Evolutionary conservation across 1,140 invertebrate genomes (phyloP), one percentile per base, ranked within the genome.

Genomic region (Hydropsyche tenuis): DNA sequence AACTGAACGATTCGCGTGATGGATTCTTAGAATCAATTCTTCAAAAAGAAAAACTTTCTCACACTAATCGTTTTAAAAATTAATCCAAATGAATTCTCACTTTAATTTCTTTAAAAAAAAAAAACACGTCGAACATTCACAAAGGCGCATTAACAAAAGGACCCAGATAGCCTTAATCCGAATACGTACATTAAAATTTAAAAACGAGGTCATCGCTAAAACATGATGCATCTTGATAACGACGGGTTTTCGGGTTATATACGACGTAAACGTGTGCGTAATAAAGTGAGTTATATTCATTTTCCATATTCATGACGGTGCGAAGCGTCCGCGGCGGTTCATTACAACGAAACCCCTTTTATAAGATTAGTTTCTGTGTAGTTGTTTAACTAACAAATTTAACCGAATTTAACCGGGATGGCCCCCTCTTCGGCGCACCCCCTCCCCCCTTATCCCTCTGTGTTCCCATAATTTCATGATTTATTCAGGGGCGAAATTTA

Each of bases 361-460:
- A 60, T 60, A 60, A 60, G 56, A 60, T 60, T 60, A 60, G 56
- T 60, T 60, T 60, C 56, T 60, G 56, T 60, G 56, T 60, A 60
- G 56, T 60, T 60, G 56, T 60, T 60, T 60, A 60, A 60, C 56
- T 60, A 60, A 60, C 56, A 60, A 60, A 60, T 60, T 60, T 60
- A 60, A 20, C 23, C 56, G 30, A 37, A 37, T 37, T 37, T 37
- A 37, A 9, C 30, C 30, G 30, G 9, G 30, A 9, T 4, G 23
- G 51, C 51, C 16, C 16, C 20, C 51, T 12, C 5, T 12, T 5
- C 37, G 12, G 37, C 5, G 12, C 37, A 43, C 45, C 45, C 3
- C 4, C 45, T 2, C 16, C 14, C 2, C 45, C 56, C 56, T 25
- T 60, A 23, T 25, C 56, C 30, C 30, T 9, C 30, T 37, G 30